These are phyloP conservation scores for Scrobipalpa atriplicella DNA, from an alignment of 2,888 invertebrate species.

Conservation along the genomic window DNA sequence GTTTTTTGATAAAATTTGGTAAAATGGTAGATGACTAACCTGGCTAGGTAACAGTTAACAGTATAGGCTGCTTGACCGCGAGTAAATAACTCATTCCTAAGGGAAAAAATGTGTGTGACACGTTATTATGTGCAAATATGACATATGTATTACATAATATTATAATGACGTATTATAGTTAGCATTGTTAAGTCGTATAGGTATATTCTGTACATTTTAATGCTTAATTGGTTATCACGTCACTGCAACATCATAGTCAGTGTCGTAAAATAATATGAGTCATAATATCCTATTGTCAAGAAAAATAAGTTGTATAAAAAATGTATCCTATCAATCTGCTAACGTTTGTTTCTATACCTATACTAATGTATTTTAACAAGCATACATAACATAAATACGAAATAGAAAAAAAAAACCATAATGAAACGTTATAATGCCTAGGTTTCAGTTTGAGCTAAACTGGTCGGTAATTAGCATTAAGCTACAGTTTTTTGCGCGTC, in stretches of 20 bases:
- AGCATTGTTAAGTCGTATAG: no score
- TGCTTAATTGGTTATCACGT: not conserved
- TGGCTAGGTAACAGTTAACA: no score
- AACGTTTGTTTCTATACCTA: not conserved
- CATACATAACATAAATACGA: not conserved
- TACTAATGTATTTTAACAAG: not conserved
- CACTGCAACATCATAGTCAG: not conserved
- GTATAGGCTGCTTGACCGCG: no score
- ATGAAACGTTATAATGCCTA: not conserved
- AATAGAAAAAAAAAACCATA: no score
- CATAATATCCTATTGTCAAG: not conserved
- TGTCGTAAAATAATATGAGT: not conserved
- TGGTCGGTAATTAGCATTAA: slow-evolving; percentile 32
- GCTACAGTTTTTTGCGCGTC: slow-evolving; percentile 21
- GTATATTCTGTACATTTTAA: not conserved
- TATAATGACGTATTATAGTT: no score
- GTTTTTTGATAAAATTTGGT: no score
- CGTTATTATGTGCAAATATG: no score
- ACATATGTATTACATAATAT: no score
- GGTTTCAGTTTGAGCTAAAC: slow-evolving; percentile 26
- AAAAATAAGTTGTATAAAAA: not conserved
- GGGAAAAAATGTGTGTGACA: no score
- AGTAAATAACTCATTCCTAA: no score
- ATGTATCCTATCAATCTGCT: not conserved
- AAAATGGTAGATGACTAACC: no score